phyloP scores from a whole-genome alignment of 2,888 invertebrate species.

The Hartigia nigra region DNA sequence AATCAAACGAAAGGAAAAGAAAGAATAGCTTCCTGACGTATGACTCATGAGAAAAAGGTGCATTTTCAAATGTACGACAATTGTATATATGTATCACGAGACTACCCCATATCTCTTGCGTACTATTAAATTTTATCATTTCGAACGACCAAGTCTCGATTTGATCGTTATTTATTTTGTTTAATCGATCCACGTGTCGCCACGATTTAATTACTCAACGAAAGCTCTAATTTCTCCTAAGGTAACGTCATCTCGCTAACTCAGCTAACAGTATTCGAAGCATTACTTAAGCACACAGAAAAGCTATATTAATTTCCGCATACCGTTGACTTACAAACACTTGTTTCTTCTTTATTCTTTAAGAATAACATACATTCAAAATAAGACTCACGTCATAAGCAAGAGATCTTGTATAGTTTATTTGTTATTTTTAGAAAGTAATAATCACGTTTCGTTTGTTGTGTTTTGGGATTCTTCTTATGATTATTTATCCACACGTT shows the following conservation, averaged over 20 bases:
- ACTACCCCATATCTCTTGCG: neutral
- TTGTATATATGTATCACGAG: neutral
- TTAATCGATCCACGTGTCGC: neutral
- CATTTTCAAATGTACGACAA: neutral
- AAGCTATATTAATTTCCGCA: neutral
- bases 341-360: neutral
- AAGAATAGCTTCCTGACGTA: neutral
- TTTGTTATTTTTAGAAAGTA: neutral
- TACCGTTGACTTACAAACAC: neutral
- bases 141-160: neutral
- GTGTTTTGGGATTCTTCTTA: neutral
- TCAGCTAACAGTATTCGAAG: conserved; percentile 23
- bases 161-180: neutral
- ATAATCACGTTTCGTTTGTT: neutral
- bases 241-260: neutral
- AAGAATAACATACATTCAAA: neutral
- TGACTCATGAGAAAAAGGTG: neutral
- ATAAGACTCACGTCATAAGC: neutral
- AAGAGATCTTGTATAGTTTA: neutral
- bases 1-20: neutral
- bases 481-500: neutral
- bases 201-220: neutral
- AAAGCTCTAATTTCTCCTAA: neutral
- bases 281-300: neutral
- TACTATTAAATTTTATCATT: neutral